Conservation (phyloP, 2,797 vertebrate genomes). For the Buphagus erythrorhynchus region DNA sequence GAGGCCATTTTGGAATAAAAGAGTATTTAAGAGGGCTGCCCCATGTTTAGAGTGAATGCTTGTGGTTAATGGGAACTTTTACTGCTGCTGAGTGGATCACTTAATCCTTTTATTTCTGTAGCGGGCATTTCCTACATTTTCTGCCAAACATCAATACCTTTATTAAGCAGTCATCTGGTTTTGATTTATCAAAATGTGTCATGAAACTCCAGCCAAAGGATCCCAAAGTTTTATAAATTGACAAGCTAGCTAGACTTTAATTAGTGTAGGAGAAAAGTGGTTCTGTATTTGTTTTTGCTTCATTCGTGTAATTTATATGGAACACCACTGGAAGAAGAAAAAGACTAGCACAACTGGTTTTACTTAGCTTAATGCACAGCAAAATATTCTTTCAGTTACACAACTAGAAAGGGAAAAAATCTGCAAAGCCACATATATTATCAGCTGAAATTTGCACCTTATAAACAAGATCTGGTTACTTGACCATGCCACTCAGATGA, state of each 20-base stretch:
- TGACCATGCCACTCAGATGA: constrained; percentile 13
- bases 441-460: constrained; percentile 51
- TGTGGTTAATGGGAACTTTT: constrained; percentile 55
- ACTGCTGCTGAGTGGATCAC: constrained; percentile 49
- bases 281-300: constrained; percentile 65
- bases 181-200: constrained; percentile 59
- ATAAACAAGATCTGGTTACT: constrained; percentile 62
- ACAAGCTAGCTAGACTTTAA: constrained; percentile 65
- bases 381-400: constrained; percentile 42
- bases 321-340: constrained; percentile 31
- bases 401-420: constrained; percentile 28
- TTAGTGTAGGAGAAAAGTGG: constrained; percentile 64
- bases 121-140: constrained; percentile 54
- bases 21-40: constrained; percentile 24
- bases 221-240: constrained; percentile 63
- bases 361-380: constrained; percentile 49
- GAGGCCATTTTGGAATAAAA: background rate
- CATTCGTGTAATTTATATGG: constrained; percentile 42
- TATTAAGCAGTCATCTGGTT: constrained; percentile 65
- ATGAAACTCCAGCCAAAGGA: constrained; percentile 48
- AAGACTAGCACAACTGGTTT: constrained; percentile 52
- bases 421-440: constrained; percentile 48
- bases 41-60: background rate
- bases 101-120: constrained; percentile 72
- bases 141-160: constrained; percentile 58